Evolutionary conservation across 35 echinoderm and acorn worm genomes (phyloP).

Genomic region (Ophioderma brevispina): DNA sequence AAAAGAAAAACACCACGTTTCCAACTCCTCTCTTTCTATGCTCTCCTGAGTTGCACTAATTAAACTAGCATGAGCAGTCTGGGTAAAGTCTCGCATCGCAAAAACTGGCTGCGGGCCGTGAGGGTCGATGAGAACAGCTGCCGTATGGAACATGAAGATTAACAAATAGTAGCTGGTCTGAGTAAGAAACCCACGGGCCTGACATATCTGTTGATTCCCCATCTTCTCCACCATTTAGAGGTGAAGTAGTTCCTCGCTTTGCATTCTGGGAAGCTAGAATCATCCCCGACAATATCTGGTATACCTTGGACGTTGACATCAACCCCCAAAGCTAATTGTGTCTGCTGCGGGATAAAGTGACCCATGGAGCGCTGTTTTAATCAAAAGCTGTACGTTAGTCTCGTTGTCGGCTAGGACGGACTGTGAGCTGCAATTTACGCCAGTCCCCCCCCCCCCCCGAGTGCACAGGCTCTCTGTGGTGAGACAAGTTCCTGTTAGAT

Average conservation of each 20-base stretch:
- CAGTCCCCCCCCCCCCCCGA: too few relatives aligned
- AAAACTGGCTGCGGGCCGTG: background rate
- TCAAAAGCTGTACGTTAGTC: background rate
- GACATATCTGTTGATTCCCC: background rate
- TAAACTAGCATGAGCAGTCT: constrained; percentile 84
- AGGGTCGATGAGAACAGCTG: background rate
- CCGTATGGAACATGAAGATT: background rate
- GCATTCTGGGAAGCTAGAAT: background rate
- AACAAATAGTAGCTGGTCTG: background rate
- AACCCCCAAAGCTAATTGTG: background rate
- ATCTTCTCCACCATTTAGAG: background rate
- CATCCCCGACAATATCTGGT: background rate
- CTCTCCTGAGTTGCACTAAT: constrained; percentile 97
- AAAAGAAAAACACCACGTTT: too few relatives aligned
- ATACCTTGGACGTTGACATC: background rate
- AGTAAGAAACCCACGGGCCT: background rate
- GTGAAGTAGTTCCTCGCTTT: background rate
- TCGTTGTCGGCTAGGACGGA: background rate
- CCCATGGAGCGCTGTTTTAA: background rate
- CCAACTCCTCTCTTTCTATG: constrained; percentile 73
- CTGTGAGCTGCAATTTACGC: too few relatives aligned
- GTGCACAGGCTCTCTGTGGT: too few relatives aligned
- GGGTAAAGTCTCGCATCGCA: background rate
- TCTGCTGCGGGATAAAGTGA: background rate
- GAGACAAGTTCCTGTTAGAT: too few relatives aligned